Base-by-base conservation (phyloP, 1,140 invertebrate genomes). In the Drosophila sp. region DNA sequence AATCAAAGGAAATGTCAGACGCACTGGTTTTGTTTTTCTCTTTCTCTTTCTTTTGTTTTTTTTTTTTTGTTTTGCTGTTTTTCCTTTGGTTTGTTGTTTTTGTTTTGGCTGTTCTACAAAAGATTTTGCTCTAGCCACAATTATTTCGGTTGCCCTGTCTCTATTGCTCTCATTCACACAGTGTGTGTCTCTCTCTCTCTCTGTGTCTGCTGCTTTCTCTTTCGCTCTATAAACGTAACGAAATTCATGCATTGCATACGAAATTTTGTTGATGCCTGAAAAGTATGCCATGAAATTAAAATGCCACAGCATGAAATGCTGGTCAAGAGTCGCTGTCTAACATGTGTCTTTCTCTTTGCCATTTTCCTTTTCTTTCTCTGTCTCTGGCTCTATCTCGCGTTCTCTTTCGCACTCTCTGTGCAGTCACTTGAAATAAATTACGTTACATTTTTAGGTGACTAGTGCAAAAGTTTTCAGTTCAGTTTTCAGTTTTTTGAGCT, bases 381-480 rank as follows among this genome's bases (percentile, higher is more conserved):
- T 3, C 60, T 29, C 5, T 30, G n/a, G 1, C n/a, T 60, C 11
- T 4, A 4, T 32, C 55, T n/a, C 17, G 23, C 30, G 17, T 17
- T 32, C 23, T 27, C 7, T 17, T 38, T 32, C 4, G 2, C 30
- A 27, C 25, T 64, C 35, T 61, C 50, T 71, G 72, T 64, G 60
- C 55, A 67, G 66, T 70, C 79, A 80, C 78, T 82, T 72, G 71
- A 83, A 83, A 72, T 82, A 83, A 82, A 82, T 83, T 82, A 83
- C 62, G 35, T 83, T 81, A 69, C 54, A 68, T 76, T 65, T 72
- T 67, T 65, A 71, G 54, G 63, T 29, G 58, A 58, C 60, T 76
- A 60, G 60, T 55, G 72, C 47, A 44, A 56, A 50, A 70, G 62
- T 76, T 69, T 63, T 33, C 60, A 62, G 5, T 47, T 47, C 8